Base-by-base conservation (phyloP, 1,140 invertebrate genomes). In the Drosophila kepulauana region DNA sequence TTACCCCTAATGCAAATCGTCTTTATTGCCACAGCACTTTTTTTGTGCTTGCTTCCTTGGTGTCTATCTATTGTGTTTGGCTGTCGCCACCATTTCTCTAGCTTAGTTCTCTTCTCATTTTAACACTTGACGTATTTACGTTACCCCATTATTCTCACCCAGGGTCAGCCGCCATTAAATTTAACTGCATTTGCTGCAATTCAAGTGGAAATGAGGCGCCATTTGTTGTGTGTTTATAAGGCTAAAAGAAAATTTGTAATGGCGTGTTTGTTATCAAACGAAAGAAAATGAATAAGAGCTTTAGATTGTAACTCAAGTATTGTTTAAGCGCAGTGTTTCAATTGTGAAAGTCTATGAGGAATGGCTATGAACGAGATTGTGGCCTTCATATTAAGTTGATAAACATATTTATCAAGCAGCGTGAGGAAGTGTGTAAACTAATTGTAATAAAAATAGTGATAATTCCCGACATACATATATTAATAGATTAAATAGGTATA, bases 1-100 rank as follows among this genome's bases (percentile, higher is more conserved):
- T 70, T 75, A 81, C 70, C 70, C 70, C 68, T 63, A 89, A 89
- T 90, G 85, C 85, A 89, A 89, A 89, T 90, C 85, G 86, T 43
- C 69, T 81, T 81, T 85, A 85, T 85, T 90, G 54, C 54, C 15
- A 77, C 65, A 75, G 71, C 80, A 84, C 63, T 78, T 89, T 66
- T 81, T 38, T 10, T 38, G 72, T 46, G 45, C 30, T 13, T 35
- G 15, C 48, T 38, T 35, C 35, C 33, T 71, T 54, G 67, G 61
- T n/a, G 20, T 69, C 81, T 48, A 59, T 63, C 20, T 25, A 25
- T 25, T 25, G 20, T 78, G 66, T 72, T 75, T 64, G 41, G 30
- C 30, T 63, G 30, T 28, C 38, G 8, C 20, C 61, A 16, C 13
- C 35, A 35, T 43, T 5, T 51, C 2, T 38, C 20, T 20, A 0